phyloP scores from a whole-genome alignment of 2,888 invertebrate genomes.

The Panopea generosa region DNA sequence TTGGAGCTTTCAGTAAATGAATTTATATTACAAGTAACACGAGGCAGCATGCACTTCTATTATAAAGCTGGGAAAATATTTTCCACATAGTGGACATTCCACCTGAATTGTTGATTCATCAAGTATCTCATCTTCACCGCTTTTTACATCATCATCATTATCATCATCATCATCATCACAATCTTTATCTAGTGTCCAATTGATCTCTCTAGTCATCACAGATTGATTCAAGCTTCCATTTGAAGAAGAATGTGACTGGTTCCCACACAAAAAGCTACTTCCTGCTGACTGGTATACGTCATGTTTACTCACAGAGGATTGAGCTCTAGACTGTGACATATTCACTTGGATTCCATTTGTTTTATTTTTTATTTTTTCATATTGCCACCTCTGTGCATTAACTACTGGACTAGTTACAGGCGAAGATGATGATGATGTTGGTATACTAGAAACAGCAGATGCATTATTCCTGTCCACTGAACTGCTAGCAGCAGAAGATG shows the following conservation, averaged over 20 bases:
- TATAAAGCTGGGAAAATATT: conserved; percentile 32
- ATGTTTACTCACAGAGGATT: too few species aligned
- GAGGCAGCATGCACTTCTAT: conserved; percentile 52
- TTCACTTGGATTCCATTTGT: background rate
- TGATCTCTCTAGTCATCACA: background rate
- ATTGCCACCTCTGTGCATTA: conserved; percentile 19
- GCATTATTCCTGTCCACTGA: too few species aligned
- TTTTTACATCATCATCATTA: background rate
- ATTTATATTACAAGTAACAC: conserved; percentile 35
- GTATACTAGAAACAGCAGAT: too few species aligned
- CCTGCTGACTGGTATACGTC: too few species aligned
- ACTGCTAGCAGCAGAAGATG: too few species aligned
- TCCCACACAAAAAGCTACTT: too few species aligned
- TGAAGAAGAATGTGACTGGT: too few species aligned
- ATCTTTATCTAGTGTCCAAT: background rate
- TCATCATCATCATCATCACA: background rate
- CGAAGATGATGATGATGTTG: background rate
- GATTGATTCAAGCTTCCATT: background rate
- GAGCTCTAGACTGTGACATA: conserved; percentile 4
- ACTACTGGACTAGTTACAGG: conserved; percentile 2
- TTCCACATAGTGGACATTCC: conserved; percentile 54
- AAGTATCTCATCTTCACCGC: background rate
- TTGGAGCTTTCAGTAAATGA: too few species aligned
- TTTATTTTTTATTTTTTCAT: conserved; percentile 20
- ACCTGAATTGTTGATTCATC: conserved; percentile 15